Conservation (phyloP, 2,797 vertebrate genomes). For the Galago senegalensis region DNA sequence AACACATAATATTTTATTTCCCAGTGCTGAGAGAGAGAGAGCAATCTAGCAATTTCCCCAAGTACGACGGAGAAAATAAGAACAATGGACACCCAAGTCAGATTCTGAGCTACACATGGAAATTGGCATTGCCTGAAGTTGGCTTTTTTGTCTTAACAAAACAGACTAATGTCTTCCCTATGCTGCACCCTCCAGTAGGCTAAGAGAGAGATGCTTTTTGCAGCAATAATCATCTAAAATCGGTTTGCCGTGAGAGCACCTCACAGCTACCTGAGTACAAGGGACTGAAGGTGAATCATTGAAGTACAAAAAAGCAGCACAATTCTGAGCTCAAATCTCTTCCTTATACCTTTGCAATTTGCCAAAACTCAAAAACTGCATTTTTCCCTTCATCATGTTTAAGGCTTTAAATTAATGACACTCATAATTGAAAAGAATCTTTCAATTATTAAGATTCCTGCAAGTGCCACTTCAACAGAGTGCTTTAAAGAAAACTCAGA, state of each 20-base stretch:
- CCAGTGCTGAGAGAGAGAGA: not conserved
- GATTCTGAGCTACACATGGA: not conserved
- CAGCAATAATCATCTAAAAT: not conserved
- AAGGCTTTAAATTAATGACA: not conserved
- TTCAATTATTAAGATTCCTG: not conserved
- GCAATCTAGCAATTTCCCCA: not conserved
- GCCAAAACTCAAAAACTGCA: not conserved
- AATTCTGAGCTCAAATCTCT: not conserved
- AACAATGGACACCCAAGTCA: not conserved
- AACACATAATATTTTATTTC: not conserved
- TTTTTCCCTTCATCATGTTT: not conserved
- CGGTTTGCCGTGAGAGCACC: not conserved
- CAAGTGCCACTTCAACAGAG: not conserved
- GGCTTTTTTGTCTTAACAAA: not conserved
- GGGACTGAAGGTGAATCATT: not conserved
- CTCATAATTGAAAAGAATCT: not conserved
- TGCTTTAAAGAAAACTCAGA: not conserved
- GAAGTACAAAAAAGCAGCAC: not conserved
- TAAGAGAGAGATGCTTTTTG: not conserved
- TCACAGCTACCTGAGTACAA: not conserved
- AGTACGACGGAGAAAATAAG: slow-evolving; percentile 16
- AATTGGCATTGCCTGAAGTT: not conserved
- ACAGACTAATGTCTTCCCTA: not conserved
- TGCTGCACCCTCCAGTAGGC: not conserved
- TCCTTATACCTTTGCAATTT: not conserved